Conservation (phyloP, 2,113 vertebrate genomes). For the Clarias batrachus region DNA sequence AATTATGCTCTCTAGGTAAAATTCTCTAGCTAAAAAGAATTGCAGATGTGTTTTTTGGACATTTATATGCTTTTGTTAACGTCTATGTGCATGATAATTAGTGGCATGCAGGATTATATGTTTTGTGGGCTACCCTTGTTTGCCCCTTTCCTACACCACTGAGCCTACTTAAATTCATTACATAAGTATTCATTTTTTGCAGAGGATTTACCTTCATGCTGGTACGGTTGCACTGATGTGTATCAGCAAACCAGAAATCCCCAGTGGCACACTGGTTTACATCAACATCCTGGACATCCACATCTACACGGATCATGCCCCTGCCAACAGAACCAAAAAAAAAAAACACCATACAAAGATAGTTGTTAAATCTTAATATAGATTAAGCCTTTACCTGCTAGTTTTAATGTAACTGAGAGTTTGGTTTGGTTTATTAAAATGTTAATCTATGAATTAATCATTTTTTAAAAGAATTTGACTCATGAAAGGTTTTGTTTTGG, state of each 20-base stretch:
- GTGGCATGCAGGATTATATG: no score
- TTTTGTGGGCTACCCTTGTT: neutral
- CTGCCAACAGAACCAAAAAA: constrained; percentile 65
- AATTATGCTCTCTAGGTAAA: neutral
- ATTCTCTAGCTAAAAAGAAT: neutral
- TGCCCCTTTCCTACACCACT: no score
- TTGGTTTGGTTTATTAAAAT: neutral
- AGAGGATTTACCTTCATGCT: constrained; percentile 83
- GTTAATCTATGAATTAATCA: neutral
- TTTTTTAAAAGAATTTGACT: neutral
- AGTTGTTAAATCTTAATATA: neutral
- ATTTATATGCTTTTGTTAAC: neutral
- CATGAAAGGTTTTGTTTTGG: neutral
- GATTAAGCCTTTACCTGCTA: neutral
- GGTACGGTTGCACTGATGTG: constrained; percentile 91
- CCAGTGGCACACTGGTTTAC: constrained; percentile 84
- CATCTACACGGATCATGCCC: constrained; percentile 86
- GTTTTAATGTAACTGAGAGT: neutral
- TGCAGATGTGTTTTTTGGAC: neutral
- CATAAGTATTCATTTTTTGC: neutral
- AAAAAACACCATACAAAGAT: constrained; percentile 1
- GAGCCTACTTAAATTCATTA: neutral
- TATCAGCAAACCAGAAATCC: constrained; percentile 84
- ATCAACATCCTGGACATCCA: constrained; percentile 83
- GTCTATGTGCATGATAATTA: neutral